Evolutionary conservation across 2,113 vertebrate genomes (phyloP), one percentile per base, ranked within the genome.

Genomic region (Sterna hirundo): DNA sequence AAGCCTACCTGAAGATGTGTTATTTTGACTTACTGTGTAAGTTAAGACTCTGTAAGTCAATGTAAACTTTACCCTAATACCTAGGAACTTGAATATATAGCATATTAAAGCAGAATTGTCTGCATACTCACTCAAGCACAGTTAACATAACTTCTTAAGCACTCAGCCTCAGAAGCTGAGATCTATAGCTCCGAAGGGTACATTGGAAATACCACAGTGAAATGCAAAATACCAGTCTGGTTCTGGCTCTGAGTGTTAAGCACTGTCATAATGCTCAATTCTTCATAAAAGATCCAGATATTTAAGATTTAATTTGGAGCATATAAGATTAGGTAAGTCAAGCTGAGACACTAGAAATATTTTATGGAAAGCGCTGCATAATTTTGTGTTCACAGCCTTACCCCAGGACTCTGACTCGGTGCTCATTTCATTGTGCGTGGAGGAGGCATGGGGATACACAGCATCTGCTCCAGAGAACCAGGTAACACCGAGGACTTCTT

Each of bases 371-470:
- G n/a, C 13, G 11, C 44, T 47, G 34, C 21, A 9, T 4, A 27
- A 15, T 29, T 40, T 16, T 16, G 21, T 65, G 58, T 38, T 52
- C 27, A 11, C 49, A 77, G 87, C 64, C 23, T n/a, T 15, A 18
- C 6, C 25, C 44, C 38, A 11, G 38, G 42, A 13, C 55, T 21
- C 25, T 8, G 64, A 5, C 34, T 13, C 5, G 1, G 27, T 6
- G 17, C 20, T 75, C 21, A 1, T 16, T 32, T 13, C 1, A 0
- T 5, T 7, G 36, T 10, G 6, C 32, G 1, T 2, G 36, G 26
- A 44, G 86, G 36, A 51, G 13, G 27, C 3, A 6, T 1, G 12
- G 40, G 12, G 7, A 7, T 2, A 29, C n/a, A 12, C 11, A 69
- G 46, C 60, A 10, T 3, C 86, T 21, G 47, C 72, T 83, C 55